Conservation (phyloP, 2,888 invertebrate species). For the Cacoxenus indagator region DNA sequence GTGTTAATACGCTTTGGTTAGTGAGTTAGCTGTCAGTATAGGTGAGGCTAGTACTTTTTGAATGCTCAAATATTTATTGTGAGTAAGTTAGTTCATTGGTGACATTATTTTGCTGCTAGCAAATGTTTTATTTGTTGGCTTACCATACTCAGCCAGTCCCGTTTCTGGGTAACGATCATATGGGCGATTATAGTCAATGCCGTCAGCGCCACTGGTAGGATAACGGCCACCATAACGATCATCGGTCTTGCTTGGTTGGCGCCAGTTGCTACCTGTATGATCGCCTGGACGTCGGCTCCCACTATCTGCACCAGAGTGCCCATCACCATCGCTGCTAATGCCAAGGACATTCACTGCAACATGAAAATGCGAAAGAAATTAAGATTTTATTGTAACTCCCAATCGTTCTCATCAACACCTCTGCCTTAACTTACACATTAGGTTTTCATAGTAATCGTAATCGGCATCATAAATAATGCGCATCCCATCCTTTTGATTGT, state of each 20-base stretch:
- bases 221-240: slow-evolving; percentile 72
- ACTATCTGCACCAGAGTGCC: slow-evolving; percentile 54
- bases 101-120: slow-evolving; percentile 38
- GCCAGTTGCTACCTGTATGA: slow-evolving; percentile 62
- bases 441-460: slow-evolving; percentile 93
- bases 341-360: slow-evolving; percentile 70
- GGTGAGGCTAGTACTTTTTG: slow-evolving; percentile 25
- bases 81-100: slow-evolving; percentile 18
- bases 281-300: slow-evolving; percentile 58
- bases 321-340: slow-evolving; percentile 58
- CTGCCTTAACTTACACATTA: slow-evolving; percentile 82
- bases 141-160: slow-evolving; percentile 52
- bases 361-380: slow-evolving; percentile 15
- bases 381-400: slow-evolving; percentile 25
- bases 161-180: slow-evolving; percentile 67
- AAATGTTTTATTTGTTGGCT: slow-evolving; percentile 20
- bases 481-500: slow-evolving; percentile 89
- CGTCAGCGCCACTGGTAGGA: slow-evolving; percentile 58
- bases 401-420: slow-evolving; percentile 40
- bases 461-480: slow-evolving; percentile 91
- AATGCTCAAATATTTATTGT: neutral
- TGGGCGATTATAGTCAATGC: slow-evolving; percentile 63
- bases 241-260: slow-evolving; percentile 72
- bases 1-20: slow-evolving; percentile 46
- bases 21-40: slow-evolving; percentile 62